Percentiles rank a stretch among this genome's conserved stretches.
phyloP scores from a whole-genome alignment of 2,797 vertebrate genomes.

The Hephaestus fuliginosus region DNA sequence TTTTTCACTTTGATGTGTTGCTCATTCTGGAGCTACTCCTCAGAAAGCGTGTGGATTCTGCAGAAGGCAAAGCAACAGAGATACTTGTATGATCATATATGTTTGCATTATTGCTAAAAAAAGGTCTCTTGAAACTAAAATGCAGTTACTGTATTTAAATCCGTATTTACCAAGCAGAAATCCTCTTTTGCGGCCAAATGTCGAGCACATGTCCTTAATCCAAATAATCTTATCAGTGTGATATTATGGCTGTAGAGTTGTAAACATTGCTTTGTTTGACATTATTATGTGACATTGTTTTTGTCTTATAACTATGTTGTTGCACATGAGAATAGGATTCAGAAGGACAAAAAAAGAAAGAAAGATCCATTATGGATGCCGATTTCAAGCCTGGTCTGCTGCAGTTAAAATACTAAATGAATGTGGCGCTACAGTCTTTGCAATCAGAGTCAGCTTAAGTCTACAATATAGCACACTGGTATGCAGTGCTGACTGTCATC shows the following conservation, averaged over 20 bases:
- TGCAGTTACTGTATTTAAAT: slow-evolving; percentile 23
- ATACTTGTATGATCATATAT: not conserved
- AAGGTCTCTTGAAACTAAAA: not conserved
- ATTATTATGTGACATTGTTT: slow-evolving; percentile 3
- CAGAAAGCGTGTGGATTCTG: not conserved
- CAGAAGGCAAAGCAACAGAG: not conserved
- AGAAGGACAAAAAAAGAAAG: not conserved
- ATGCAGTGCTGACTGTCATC: not conserved
- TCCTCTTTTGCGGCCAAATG: slow-evolving; percentile 46
- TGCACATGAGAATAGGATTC: not conserved
- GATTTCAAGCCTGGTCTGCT: not conserved
- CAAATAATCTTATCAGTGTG: slow-evolving; percentile 55
- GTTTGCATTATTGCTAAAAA: not conserved
- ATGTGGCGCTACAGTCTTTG: not conserved
- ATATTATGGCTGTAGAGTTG: slow-evolving; percentile 28
- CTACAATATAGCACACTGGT: too few species aligned
- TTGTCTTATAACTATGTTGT: not conserved
- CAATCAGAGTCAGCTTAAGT: too few species aligned
- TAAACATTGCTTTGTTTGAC: slow-evolving; percentile 34
- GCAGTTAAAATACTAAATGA: not conserved
- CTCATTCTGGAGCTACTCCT: not conserved
- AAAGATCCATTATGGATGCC: not conserved
- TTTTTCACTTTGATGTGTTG: not conserved
- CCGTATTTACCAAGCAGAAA: slow-evolving; percentile 13
- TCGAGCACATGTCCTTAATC: slow-evolving; percentile 61